Evolutionary conservation across 2,113 vertebrate genomes (phyloP).

Genomic region (Rhineura floridana): DNA sequence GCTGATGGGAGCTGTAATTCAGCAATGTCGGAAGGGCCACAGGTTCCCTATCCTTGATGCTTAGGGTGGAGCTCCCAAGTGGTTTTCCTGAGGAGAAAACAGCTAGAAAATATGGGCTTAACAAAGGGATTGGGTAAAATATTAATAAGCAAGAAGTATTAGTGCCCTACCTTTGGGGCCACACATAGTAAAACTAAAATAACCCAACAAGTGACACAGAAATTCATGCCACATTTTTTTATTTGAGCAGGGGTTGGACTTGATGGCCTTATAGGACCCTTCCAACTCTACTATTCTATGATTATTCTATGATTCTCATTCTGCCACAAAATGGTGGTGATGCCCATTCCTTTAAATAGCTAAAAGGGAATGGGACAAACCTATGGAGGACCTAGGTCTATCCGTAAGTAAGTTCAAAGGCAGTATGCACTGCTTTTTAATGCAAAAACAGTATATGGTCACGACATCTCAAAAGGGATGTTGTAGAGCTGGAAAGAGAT

Average conservation of each 20-base stretch:
- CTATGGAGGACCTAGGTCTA: background rate
- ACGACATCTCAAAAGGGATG: background rate
- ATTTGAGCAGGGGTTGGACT: too few relatives aligned
- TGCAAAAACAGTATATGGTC: background rate
- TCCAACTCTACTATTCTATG: too few relatives aligned
- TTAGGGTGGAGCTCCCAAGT: background rate
- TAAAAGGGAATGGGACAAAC: background rate
- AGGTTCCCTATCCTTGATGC: background rate
- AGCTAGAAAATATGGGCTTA: background rate
- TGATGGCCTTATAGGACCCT: too few relatives aligned
- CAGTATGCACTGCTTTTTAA: background rate
- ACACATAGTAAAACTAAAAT: background rate
- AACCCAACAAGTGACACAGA: too few relatives aligned
- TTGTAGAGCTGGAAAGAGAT: background rate
- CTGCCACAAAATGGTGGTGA: background rate
- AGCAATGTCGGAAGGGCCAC: too few relatives aligned
- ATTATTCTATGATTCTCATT: background rate
- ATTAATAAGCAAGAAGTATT: background rate
- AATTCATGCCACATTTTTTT: too few relatives aligned
- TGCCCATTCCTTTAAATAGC: background rate
- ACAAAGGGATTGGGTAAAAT: background rate
- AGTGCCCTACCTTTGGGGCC: background rate
- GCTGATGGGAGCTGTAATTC: too few relatives aligned
- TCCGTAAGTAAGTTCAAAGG: background rate
- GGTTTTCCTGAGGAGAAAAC: background rate